Evolutionary conservation across 2,888 invertebrate genomes (phyloP).

Genomic region (Corythucha ciliata): DNA sequence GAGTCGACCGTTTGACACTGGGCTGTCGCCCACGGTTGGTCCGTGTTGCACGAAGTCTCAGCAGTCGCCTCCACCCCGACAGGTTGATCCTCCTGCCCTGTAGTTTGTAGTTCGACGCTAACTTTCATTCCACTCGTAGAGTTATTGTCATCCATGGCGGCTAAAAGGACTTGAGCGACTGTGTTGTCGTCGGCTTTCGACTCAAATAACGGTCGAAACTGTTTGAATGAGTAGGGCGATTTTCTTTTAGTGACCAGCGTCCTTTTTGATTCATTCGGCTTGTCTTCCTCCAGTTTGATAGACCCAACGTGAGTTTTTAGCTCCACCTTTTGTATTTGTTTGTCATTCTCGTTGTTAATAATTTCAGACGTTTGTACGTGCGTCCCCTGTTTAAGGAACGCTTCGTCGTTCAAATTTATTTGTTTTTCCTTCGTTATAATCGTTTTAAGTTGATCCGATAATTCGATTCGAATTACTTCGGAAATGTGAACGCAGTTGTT

Average conservation of each 20-base stretch:
- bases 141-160: slow-evolving; percentile 19
- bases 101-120: slow-evolving; percentile 11
- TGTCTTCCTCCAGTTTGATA: slow-evolving; percentile 16
- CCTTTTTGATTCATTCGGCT: too few relatives aligned
- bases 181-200: slow-evolving; percentile 23
- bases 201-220: slow-evolving; percentile 16
- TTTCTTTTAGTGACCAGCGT: too few relatives aligned
- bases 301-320: slow-evolving; percentile 20
- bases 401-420: slow-evolving; percentile 22
- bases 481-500: slow-evolving; percentile 26
- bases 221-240: slow-evolving; percentile 14
- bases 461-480: slow-evolving; percentile 29
- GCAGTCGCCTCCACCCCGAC: background rate
- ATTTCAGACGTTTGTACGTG: slow-evolving; percentile 21
- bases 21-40: slow-evolving; percentile 17
- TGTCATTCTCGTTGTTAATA: slow-evolving; percentile 22
- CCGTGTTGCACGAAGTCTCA: slow-evolving; percentile 20
- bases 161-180: slow-evolving; percentile 17
- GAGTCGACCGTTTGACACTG: slow-evolving; percentile 16
- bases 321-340: slow-evolving; percentile 19
- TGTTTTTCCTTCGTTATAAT: slow-evolving; percentile 30
- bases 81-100: slow-evolving; percentile 3
- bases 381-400: slow-evolving; percentile 14
- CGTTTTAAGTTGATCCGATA: slow-evolving; percentile 27
- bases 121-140: slow-evolving; percentile 7